Evolutionary conservation across 2,888 invertebrate genomes (phyloP), one percentile per base, ranked within the genome.

Genomic region (Myopa testacea): DNA sequence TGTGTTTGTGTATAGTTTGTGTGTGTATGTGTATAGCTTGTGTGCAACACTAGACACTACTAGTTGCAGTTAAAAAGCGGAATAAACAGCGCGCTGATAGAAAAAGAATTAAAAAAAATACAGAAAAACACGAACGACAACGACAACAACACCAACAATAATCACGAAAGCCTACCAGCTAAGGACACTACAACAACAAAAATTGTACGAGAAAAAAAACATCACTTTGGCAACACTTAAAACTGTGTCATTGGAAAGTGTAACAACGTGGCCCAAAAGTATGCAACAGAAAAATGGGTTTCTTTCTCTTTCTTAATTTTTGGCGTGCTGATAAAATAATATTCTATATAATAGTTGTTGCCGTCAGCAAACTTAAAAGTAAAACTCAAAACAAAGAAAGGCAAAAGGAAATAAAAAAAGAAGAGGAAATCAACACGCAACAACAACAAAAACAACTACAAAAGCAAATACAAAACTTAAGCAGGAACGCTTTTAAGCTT

Each of bases 211-310:
- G n/a, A n/a, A n/a, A n/a, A n/a, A 71, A 16, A 4, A 34, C 16
- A 60, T n/a, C 8, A 68, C 19, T 45, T n/a, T 19, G 19, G 68
- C 40, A 40, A 40, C 67, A n/a, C n/a, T 40, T 40, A 40, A 52
- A 70, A 70, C 26, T 70, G 70, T 70, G 70, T 70, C 70, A 70
- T 40, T n/a, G n/a, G n/a, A n/a, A 52, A 50, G 26, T 69, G 37
- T 26, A 19, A 34, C 8, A 26, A 16, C 70, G 50, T 4, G 14
- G 70, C 50, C 70, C 26, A 55, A 70, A 70, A 70, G 55, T 70
- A 52, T 50, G 70, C 70, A 52, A 26, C 37, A 63, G n/a, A 67
- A 67, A 55, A 55, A 50, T 50, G 50, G 4, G 4, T 14, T 55
- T 12, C 4, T 55, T 55, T 55, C 55, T 12, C n/a, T 55, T 12